phyloP scores from a whole-genome alignment of 2,888 invertebrate species.

The Melipona bicolor region DNA sequence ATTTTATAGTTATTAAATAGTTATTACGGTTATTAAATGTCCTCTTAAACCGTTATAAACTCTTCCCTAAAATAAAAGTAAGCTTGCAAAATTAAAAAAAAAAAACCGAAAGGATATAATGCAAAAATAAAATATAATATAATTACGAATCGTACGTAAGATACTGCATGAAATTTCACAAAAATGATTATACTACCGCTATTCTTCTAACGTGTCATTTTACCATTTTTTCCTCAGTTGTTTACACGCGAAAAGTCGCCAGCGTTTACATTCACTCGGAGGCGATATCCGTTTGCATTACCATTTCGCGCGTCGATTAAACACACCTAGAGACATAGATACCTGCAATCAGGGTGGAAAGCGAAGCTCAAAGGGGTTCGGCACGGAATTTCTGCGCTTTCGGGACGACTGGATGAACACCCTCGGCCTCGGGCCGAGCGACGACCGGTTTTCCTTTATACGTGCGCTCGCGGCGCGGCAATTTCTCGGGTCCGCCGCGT shows the following conservation, averaged over 20 bases:
- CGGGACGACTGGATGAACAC: conserved; percentile 54
- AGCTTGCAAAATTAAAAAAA: too few species aligned
- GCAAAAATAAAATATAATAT: too few species aligned
- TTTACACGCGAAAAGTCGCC: background rate
- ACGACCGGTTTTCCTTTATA: conserved; percentile 53
- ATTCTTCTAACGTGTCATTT: background rate
- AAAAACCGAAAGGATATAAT: too few species aligned
- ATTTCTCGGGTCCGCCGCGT: conserved; percentile 56
- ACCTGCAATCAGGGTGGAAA: conserved; percentile 59
- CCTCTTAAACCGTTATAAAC: too few species aligned
- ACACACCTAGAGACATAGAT: conserved; percentile 44
- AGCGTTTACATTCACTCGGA: conserved; percentile 1
- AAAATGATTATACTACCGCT: background rate
- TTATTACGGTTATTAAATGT: too few species aligned
- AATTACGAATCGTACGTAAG: too few species aligned
- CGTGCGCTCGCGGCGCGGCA: conserved; percentile 46
- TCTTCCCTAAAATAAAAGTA: too few species aligned
- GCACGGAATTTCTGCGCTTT: conserved; percentile 56
- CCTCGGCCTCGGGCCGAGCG: conserved; percentile 46
- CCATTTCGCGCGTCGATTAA: conserved; percentile 52
- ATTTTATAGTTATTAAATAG: too few species aligned
- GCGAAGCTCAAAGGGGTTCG: conserved; percentile 50
- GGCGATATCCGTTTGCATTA: conserved; percentile 4
- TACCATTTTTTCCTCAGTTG: too few species aligned
- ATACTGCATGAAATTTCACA: background rate